Conservation (phyloP, 2,797 vertebrate species). For the Chlorospingus semifuscus region DNA sequence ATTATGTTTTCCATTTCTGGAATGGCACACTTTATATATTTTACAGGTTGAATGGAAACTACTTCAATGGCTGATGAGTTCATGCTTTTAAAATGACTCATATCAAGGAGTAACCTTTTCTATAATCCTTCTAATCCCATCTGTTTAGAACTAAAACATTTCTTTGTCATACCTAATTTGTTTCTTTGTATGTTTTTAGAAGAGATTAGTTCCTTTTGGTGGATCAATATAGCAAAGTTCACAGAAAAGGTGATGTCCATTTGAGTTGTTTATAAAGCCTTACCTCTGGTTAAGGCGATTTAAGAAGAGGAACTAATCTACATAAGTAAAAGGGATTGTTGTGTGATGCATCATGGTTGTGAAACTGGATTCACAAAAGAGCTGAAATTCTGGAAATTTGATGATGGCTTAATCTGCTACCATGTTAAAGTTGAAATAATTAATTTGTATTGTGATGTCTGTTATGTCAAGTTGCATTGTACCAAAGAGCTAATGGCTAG, state of each 20-base stretch:
- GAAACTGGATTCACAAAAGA: neutral
- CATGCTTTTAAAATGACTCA: conserved; percentile 56
- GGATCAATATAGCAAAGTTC: conserved; percentile 24
- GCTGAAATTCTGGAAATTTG: neutral
- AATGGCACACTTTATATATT: conserved; percentile 74
- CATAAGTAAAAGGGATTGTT: neutral
- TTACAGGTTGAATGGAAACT: conserved; percentile 46
- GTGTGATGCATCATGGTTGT: neutral
- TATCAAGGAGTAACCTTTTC: conserved; percentile 47
- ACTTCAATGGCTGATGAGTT: conserved; percentile 61
- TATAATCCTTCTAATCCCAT: conserved; percentile 63
- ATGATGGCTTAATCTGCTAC: neutral
- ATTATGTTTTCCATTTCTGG: neutral
- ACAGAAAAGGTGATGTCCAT: neutral
- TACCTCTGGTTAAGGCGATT: conserved; percentile 3
- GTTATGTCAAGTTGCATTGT: neutral
- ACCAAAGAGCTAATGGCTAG: neutral
- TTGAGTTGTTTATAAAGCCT: conserved; percentile 35
- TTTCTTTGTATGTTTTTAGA: conserved; percentile 22
- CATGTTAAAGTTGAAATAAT: neutral
- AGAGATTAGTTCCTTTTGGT: conserved; percentile 62
- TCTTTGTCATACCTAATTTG: conserved; percentile 56
- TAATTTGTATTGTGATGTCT: neutral
- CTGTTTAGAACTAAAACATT: conserved; percentile 43
- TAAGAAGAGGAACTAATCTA: conserved; percentile 51